These are phyloP conservation scores for Entomobrya multifasciata DNA, from an alignment of 2,888 invertebrate species.

Conservation along the genomic window DNA sequence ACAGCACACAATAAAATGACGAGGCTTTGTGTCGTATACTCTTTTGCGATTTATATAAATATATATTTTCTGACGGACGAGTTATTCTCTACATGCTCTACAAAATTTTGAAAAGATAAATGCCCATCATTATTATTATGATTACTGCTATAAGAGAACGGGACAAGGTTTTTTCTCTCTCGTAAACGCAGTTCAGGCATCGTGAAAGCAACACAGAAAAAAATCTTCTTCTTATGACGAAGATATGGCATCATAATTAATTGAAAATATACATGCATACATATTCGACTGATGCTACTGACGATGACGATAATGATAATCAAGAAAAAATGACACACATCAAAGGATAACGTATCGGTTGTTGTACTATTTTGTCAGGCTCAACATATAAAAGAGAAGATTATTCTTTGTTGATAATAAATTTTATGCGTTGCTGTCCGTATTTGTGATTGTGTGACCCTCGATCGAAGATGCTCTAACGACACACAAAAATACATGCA, in stretches of 20 bases:
- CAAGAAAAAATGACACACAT: constrained; percentile 30
- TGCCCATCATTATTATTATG: background rate
- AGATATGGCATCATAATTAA: constrained; percentile 22
- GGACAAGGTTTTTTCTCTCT: background rate
- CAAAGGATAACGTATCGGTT: constrained; percentile 9
- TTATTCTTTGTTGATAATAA: constrained; percentile 10
- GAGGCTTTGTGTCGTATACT: background rate
- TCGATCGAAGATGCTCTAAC: background rate
- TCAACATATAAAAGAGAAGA: constrained; percentile 6
- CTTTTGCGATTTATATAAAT: no score
- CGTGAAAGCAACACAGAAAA: background rate
- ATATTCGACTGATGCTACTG: no score
- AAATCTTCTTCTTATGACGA: background rate
- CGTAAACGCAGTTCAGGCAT: constrained; percentile 19
- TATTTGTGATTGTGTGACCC: constrained; percentile 24
- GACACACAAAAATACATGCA: background rate
- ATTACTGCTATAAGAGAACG: constrained; percentile 7
- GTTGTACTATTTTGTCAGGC: constrained; percentile 29
- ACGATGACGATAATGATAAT: background rate
- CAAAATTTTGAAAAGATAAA: constrained; percentile 27
- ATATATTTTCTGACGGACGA: background rate
- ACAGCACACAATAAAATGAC: constrained; percentile 46
- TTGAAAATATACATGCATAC: background rate
- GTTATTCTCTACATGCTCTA: constrained; percentile 16
- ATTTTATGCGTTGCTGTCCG: background rate